These are phyloP conservation scores for Scrobipalpa atriplicella DNA, from an alignment of 2,888 invertebrate genomes.

Conservation along the genomic window DNA sequence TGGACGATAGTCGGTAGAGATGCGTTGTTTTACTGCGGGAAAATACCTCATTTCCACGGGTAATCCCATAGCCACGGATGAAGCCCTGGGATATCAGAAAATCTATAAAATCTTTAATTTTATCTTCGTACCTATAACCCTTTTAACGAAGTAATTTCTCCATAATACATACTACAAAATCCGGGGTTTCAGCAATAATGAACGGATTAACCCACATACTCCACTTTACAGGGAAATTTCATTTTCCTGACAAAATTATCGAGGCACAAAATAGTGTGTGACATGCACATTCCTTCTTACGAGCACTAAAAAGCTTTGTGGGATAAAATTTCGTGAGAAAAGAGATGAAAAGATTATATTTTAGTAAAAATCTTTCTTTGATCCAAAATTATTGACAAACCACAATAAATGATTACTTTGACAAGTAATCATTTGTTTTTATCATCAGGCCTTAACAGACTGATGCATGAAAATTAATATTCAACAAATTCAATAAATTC, in stretches of 20 bases:
- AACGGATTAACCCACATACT: not conserved
- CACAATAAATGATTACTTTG: no score
- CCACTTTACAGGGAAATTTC: slow-evolving; percentile 1
- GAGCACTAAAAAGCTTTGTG: not conserved
- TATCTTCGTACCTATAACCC: not conserved
- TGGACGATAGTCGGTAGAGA: no score
- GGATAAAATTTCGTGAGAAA: not conserved
- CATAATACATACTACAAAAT: not conserved
- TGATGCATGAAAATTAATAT: no score
- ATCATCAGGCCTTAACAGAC: no score
- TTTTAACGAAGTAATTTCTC: not conserved
- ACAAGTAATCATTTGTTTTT: no score
- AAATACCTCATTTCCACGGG: no score
- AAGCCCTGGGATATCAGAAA: no score
- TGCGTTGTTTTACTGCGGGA: no score
- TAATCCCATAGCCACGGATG: no score
- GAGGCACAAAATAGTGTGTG: not conserved
- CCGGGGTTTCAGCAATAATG: not conserved
- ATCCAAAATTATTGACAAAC: no score
- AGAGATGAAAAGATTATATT: not conserved
- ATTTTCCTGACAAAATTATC: not conserved
- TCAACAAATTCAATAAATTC: no score
- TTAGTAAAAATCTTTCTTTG: no score
- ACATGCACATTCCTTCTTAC: slow-evolving; percentile 1
- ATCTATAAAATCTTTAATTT: not conserved